These are phyloP conservation scores for Aplysina aerophoba DNA, from an alignment of 37 sponge, comb jelly and placozoan genomes.

Conservation along the genomic window DNA sequence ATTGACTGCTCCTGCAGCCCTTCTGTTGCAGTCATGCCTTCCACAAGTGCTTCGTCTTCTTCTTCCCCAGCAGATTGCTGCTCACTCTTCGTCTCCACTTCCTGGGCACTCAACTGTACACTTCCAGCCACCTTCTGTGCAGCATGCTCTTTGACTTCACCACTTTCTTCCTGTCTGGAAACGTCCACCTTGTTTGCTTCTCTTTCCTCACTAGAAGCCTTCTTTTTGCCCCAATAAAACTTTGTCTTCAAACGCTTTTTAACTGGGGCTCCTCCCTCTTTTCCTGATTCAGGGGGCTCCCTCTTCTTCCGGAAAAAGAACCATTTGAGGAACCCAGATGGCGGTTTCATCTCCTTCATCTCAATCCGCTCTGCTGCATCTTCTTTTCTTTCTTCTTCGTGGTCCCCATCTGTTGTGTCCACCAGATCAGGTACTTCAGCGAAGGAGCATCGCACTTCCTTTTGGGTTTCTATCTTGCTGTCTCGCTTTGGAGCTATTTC, in stretches of 20 bases:
- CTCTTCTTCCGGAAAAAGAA: conserved; percentile 8
- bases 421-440: conserved; percentile 1
- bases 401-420: neutral
- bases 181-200: neutral
- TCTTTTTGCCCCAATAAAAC: conserved; percentile 4
- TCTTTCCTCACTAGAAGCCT: neutral
- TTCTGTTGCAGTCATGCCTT: too few species aligned
- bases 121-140: neutral
- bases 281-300: neutral
- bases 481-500: neutral
- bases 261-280: neutral
- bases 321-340: neutral
- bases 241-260: neutral
- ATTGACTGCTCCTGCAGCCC: too few species aligned
- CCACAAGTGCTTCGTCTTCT: too few species aligned
- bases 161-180: neutral
- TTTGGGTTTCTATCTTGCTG: neutral
- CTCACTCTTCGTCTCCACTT: neutral
- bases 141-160: conserved; percentile 23
- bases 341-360: neutral
- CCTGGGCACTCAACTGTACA: neutral
- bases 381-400: neutral
- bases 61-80: too few species aligned
- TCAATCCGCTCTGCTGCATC: neutral
- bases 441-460: neutral